A percentile compares a stretch with the other conserved stretches of the same genome.
Evolutionary conservation across 1,140 invertebrate species (phyloP).

Genomic region (Sarcophaga bullata): DNA sequence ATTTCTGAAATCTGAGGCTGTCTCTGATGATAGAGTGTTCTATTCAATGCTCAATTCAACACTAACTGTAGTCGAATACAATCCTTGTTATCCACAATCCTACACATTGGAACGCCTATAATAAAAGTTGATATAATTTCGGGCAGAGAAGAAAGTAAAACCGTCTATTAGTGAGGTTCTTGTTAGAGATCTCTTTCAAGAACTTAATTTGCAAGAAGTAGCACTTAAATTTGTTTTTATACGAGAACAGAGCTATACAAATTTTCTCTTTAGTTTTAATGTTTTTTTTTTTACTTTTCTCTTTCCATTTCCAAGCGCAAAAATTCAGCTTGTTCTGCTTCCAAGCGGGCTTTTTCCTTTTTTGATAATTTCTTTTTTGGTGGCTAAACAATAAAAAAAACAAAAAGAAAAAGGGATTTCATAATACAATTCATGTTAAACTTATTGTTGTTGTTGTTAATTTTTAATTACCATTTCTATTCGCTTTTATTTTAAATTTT

Average conservation of each 20-base stretch:
- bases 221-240: too few relatives aligned
- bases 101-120: too few relatives aligned
- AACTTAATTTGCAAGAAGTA: too few relatives aligned
- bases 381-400: constrained; percentile 47
- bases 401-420: neutral
- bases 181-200: too few relatives aligned
- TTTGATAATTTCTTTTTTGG: constrained; percentile 66
- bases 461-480: constrained; percentile 20
- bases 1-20: too few relatives aligned
- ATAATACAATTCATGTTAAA: neutral
- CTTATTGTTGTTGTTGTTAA: neutral
- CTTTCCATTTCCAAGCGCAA: constrained; percentile 65
- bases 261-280: neutral
- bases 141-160: too few relatives aligned
- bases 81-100: too few relatives aligned
- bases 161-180: too few relatives aligned
- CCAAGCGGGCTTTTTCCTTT: constrained; percentile 66
- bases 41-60: too few relatives aligned
- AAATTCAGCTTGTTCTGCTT: constrained; percentile 66
- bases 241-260: neutral
- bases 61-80: too few relatives aligned
- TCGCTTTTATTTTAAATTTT: neutral
- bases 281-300: constrained; percentile 55
- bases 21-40: too few relatives aligned
- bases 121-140: too few relatives aligned